Percentiles rank a stretch among this genome's conserved stretches.
phyloP scores from a whole-genome alignment of 1,140 invertebrate genomes.

The Drosophila oshimai region DNA sequence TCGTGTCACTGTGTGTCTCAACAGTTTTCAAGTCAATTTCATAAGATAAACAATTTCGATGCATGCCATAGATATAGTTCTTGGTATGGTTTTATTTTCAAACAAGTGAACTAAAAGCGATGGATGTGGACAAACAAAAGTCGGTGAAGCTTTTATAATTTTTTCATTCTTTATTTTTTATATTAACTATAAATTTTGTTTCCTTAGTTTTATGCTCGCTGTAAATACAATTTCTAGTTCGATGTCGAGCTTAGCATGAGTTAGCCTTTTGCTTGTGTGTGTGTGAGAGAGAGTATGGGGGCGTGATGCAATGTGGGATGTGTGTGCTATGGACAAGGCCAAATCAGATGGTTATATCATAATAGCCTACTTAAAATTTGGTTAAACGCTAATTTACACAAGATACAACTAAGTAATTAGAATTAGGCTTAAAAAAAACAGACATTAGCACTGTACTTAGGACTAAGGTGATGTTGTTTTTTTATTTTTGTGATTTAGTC shows the following conservation, averaged over 20 bases:
- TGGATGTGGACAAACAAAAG: conserved; percentile 12
- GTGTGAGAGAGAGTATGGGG: conserved; percentile 11
- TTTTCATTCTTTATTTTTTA: conserved; percentile 63
- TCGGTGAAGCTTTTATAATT: conserved; percentile 45
- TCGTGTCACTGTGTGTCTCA: conserved; percentile 18
- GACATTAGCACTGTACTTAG: conserved; percentile 65
- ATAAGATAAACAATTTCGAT: conserved; percentile 53
- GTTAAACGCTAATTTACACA: conserved; percentile 78
- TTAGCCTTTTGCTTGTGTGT: conserved; percentile 61
- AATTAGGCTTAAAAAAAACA: conserved; percentile 66
- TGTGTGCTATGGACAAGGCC: conserved; percentile 25
- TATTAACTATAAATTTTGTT: conserved; percentile 74
- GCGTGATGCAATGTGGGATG: conserved; percentile 25
- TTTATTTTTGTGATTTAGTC: conserved; percentile 28
- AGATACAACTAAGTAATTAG: conserved; percentile 69
- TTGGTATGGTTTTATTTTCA: neutral
- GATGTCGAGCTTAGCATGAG: conserved; percentile 73
- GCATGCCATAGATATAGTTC: conserved; percentile 24
- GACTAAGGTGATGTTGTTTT: conserved; percentile 40
- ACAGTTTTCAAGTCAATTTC: conserved; percentile 53
- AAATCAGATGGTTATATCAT: conserved; percentile 57
- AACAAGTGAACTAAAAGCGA: neutral
- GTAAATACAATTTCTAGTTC: conserved; percentile 71
- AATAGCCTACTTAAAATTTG: conserved; percentile 77
- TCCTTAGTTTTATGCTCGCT: conserved; percentile 56